Evolutionary conservation across 2,797 vertebrate species (phyloP).

Genomic region (Champsocephalus gunnari): DNA sequence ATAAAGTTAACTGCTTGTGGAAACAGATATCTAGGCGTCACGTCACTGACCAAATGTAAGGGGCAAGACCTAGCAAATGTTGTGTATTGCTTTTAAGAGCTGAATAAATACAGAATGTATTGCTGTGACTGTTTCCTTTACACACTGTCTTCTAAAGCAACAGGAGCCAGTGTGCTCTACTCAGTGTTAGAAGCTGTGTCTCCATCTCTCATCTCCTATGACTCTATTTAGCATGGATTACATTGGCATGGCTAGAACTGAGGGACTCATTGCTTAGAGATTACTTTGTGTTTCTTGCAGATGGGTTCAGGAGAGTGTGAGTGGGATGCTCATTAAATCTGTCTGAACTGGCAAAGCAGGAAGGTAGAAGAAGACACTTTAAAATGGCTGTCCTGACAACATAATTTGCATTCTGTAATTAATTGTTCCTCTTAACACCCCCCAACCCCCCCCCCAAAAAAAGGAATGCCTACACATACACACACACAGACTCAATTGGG

Average conservation of each 20-base stretch:
- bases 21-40: too few relatives aligned
- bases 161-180: conserved; percentile 5
- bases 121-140: not conserved
- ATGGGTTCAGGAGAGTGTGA: conserved; percentile 53
- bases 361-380: conserved; percentile 61
- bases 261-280: conserved; percentile 63
- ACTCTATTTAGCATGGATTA: conserved; percentile 75
- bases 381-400: conserved; percentile 76
- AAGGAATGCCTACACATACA: too few relatives aligned
- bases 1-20: too few relatives aligned
- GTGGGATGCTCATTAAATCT: conserved; percentile 72
- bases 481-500: conserved; percentile 14
- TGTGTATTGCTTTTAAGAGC: not conserved
- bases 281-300: conserved; percentile 70
- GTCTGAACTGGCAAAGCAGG: conserved; percentile 62
- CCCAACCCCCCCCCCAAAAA: not conserved
- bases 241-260: conserved; percentile 65
- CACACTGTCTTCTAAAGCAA: conserved; percentile 3
- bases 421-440: conserved; percentile 73
- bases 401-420: conserved; percentile 87
- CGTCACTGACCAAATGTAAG: too few relatives aligned
- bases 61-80: too few relatives aligned
- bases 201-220: conserved; percentile 34
- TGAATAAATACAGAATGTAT: not conserved
- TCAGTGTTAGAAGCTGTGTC: conserved; percentile 4